Base-by-base conservation (phyloP, 2,797 vertebrate genomes). In the Pristis pectinata region DNA sequence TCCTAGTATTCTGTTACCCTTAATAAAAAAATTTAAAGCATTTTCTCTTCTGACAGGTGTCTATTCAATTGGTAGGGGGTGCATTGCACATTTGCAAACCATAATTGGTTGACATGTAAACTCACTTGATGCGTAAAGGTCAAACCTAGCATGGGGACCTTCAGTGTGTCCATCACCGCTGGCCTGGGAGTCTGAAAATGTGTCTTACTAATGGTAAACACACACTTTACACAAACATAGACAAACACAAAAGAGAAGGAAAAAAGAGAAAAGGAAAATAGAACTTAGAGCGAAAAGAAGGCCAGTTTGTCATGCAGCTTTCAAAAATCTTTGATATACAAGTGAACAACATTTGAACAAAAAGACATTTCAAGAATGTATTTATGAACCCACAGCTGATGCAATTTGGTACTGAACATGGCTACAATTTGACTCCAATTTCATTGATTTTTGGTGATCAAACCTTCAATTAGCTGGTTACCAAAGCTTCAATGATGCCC, bases 81-180 rank as follows among this genome's bases (percentile, higher is more conserved):
- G 19, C 70, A 24, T 74, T 74, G 70, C 64, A 74, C 19, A 74
- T 74, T 74, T 74, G 27, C 70, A 74, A 30, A 30, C 22, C 70
- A 24, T 74, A 24, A 94, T 15, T 53, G 24, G 10, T 76, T 53
- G 30, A 44, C 56, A 44, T 53, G 34, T 9, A 74, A 96, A 98
- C 98, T 98, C 98, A 98, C 98, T 98, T 98, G 98, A 96, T 98
- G 98, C 97, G 98, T 98, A 97, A 98, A 98, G 97, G 98, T 98
- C 98, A 97, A 97, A 97, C 98, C 98, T 97, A 98, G 97, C 97
- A 98, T 96, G 96, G 98, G 98, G 95, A 99, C 98, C 97, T 98
- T 99, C 98, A 99, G 97, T 97, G 97, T 99, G 97, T 99, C 98
- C 97, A 97, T 98, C 96, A 98, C 98, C 97, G 98, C 97, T 96